Conservation (phyloP, 2,797 vertebrate species). For the Megalops cyprinoides region DNA sequence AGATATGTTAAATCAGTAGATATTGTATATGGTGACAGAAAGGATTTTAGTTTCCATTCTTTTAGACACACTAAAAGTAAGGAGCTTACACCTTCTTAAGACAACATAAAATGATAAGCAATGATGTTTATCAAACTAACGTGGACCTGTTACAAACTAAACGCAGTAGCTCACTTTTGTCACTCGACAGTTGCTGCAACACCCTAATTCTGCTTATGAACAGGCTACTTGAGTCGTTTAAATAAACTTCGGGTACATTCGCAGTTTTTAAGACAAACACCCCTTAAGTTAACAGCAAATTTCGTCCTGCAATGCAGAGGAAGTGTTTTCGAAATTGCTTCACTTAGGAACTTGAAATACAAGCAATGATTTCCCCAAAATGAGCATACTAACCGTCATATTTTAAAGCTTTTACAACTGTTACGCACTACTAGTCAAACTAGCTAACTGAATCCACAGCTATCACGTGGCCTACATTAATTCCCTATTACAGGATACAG, state of each 20-base stretch:
- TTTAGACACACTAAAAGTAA: background rate
- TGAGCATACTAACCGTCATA: too few relatives aligned
- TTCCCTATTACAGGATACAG: background rate
- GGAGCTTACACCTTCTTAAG: background rate
- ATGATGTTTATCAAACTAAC: too few relatives aligned
- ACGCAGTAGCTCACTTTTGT: background rate
- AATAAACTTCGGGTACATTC: too few relatives aligned
- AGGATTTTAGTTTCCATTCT: background rate
- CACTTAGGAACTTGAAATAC: background rate
- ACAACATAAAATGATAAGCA: background rate
- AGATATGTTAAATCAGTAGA: background rate
- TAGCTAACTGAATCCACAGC: too few relatives aligned
- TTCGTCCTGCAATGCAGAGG: background rate
- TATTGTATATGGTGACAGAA: background rate
- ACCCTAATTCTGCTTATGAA: background rate
- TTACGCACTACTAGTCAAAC: background rate
- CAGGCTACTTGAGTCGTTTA: too few relatives aligned
- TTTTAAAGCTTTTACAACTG: background rate
- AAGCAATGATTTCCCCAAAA: too few relatives aligned
- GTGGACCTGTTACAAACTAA: background rate
- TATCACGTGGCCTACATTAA: background rate
- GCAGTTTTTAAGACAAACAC: too few relatives aligned
- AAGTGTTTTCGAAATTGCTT: background rate
- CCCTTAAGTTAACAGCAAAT: too few relatives aligned
- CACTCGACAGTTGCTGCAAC: background rate